Evolutionary conservation across 2,888 invertebrate species (phyloP), one percentile per base, ranked within the genome.

Genomic region (Arctia plantaginis): DNA sequence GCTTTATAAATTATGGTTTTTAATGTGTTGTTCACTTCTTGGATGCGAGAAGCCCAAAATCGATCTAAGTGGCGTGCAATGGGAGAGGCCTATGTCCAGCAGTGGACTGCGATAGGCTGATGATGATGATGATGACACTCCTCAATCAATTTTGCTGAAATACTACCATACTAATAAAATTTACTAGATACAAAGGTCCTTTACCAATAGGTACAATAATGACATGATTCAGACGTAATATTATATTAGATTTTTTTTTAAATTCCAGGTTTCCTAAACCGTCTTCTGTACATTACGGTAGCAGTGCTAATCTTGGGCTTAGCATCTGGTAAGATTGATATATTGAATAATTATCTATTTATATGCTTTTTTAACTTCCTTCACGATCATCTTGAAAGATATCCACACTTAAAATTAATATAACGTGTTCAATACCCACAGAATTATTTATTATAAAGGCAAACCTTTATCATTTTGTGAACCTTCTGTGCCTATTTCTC

Each of bases 241-340:
- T 27, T 33, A 51, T 23, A 67, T n/a, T 4, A 23, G 15, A 35
- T 35, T 39, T 55, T 27, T 69, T 55, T 69, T 15, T n/a, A n/a
- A 3, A 12, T 75, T 72, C n/a, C 82, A 82, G 82, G 79, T 67
- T 27, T 2, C 20, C 30, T 75, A 13, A 76, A 55, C 15, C 64
- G 23, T n/a, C 15, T 73, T 20, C 13, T 73, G 44, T 75, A 83
- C 30, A n/a, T 64, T 3, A 47, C 67, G 10, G 70, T 73, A 10
- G 33, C 66, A 27, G 66, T 81, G 47, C 59, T 82, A 39, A 12
- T 73, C 64, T 69, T 77, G 66, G 72, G 67, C 35, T 72, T 62
- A 30, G 73, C 68, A 30, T 66, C 84, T 73, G 82, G 84, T 82
- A 76, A 44, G 23, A 73, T 66, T 67, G 33, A 7, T 33, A 13